Conservation (phyloP, 2,888 invertebrate genomes). For the Hirudinaria manillensis region DNA sequence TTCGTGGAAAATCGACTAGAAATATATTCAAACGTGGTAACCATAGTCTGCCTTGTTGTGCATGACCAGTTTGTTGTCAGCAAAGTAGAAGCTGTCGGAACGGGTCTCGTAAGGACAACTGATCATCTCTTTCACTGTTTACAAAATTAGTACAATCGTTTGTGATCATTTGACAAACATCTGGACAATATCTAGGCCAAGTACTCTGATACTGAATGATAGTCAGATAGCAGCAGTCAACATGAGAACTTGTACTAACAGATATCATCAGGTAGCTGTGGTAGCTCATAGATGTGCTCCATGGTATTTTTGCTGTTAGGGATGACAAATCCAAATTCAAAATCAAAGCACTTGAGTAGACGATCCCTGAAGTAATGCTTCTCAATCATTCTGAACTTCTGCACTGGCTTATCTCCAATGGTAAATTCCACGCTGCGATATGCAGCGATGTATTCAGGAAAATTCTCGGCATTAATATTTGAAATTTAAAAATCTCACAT, state of each 20-base stretch:
- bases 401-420: constrained; percentile 83
- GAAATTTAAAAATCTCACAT: constrained; percentile 67
- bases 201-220: too few relatives aligned
- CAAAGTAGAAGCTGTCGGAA: constrained; percentile 98
- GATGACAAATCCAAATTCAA: constrained; percentile 98
- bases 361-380: constrained; percentile 89
- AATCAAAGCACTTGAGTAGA: constrained; percentile 92
- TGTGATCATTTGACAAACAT: neutral
- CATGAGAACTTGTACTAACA: constrained; percentile 64
- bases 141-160: neutral
- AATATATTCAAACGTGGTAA: constrained; percentile 59
- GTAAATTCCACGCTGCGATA: constrained; percentile 84
- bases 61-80: constrained; percentile 92
- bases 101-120: constrained; percentile 89
- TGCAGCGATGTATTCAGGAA: neutral
- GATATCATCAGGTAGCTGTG: constrained; percentile 74
- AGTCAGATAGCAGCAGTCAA: too few relatives aligned
- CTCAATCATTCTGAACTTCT: constrained; percentile 94
- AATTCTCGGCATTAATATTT: neutral
- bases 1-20: too few relatives aligned
- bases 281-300: constrained; percentile 98
- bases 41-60: constrained; percentile 99
- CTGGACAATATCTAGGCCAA: too few relatives aligned
- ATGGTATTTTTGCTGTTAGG: constrained; percentile 94
- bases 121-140: constrained; percentile 85